A percentile compares a stretch with the other conserved stretches of the same genome.
Conservation (phyloP, 2,797 vertebrate species). For the Spinus pinus region DNA sequence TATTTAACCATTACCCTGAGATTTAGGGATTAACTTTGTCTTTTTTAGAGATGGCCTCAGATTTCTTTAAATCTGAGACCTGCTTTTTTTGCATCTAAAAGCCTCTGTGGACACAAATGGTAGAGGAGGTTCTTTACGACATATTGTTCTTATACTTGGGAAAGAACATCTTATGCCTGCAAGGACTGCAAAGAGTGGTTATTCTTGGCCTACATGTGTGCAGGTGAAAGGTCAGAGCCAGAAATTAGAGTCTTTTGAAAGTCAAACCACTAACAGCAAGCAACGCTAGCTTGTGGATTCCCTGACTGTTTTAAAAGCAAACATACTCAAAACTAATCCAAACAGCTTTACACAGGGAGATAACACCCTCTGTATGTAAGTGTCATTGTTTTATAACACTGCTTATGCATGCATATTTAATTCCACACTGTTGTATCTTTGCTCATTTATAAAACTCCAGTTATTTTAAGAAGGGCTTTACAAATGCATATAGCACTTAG, state of each 20-base stretch:
- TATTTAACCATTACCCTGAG: neutral
- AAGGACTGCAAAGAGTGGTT: neutral
- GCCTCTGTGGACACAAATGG: neutral
- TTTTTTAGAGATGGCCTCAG: neutral
- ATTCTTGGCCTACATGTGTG: neutral
- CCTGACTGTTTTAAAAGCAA: slow-evolving; percentile 11
- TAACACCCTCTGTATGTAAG: neutral
- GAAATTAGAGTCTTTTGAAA: neutral
- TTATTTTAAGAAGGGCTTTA: slow-evolving; percentile 14
- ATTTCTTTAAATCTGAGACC: neutral
- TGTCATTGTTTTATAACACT: neutral
- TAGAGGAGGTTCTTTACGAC: neutral
- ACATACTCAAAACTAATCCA: slow-evolving; percentile 4
- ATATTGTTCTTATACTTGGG: neutral
- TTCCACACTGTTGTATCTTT: neutral
- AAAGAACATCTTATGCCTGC: neutral
- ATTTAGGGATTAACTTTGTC: neutral
- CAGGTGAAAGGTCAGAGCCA: neutral
- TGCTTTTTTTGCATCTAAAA: neutral
- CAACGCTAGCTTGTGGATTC: neutral
- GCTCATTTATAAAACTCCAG: neutral
- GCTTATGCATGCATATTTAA: neutral
- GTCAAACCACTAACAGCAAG: neutral
- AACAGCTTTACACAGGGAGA: neutral
- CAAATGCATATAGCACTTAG: neutral